Base-by-base conservation (phyloP, 2,797 vertebrate species). In the Falco concolor region DNA sequence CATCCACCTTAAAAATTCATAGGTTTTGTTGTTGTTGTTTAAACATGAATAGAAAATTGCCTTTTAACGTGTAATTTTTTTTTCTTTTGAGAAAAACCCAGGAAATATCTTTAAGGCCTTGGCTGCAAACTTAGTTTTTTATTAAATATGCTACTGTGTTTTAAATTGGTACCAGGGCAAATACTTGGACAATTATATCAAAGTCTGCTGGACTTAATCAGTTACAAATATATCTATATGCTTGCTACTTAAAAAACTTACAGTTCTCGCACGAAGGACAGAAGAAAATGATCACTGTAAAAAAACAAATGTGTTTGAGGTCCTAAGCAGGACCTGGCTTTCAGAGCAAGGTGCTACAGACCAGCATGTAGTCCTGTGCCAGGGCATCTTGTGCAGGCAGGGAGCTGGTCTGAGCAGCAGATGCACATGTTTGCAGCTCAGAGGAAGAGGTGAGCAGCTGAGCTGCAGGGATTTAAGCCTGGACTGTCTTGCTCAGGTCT, bases 131-230 rank as follows among this genome's bases (percentile, higher is more conserved):
- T 95, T 92, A 95, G 28, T 60, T 96, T 96, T 97, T 96, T 92
- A 90, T 96, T 96, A 94, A 97, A 97, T 22, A 24, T 95, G 96
- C 97, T 98, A 96, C 97, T 96, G 95, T 95, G 93, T 95, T 97
- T 97, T 97, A 92, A 98, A 96, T 97, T 97, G 93, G 96, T 96
- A 97, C 93, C 97, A 98, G 97, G 89, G 61, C 80, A 96, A 91
- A 96, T 96, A 91, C 82, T 97, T 96, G 84, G 74, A 95, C 22
- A 85, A 92, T 96, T 97, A 72, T 95, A 89, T 97, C 95, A 93
- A 97, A 97, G 95, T 76, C 94, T 93, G 50, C 95, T 97, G 96
- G 93, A 98, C 84, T 96, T 97, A 97, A 97, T 97, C 90, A 96
- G 69, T 89, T 92, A 61, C 78, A 69, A 93, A 45, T 54, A 69